These are phyloP conservation scores for Stictonetta naevosa DNA, from an alignment of 2,113 vertebrate species.

Conservation along the genomic window DNA sequence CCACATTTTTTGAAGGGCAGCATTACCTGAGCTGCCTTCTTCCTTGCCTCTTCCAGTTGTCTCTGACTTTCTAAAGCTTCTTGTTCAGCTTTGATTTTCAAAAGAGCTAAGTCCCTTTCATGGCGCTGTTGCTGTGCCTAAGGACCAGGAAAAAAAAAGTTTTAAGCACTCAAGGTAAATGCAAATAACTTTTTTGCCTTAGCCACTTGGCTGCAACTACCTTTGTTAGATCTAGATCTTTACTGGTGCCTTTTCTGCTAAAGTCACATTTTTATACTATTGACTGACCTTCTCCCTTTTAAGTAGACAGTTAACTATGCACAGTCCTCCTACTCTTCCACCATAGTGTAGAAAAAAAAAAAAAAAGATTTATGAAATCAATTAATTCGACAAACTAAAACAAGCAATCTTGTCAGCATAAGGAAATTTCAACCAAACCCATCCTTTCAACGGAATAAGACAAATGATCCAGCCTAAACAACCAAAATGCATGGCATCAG, in stretches of 20 bases:
- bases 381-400: neutral
- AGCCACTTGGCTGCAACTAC: neutral
- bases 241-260: neutral
- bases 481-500: neutral
- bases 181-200: neutral
- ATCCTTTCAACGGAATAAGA: neutral
- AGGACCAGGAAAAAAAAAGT: neutral
- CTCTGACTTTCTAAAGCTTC: slow-evolving; percentile 90
- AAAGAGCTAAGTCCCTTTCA: slow-evolving; percentile 87
- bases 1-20: slow-evolving; percentile 9
- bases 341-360: neutral
- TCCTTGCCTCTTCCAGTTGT: slow-evolving; percentile 88
- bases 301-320: neutral
- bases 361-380: neutral
- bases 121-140: slow-evolving; percentile 93
- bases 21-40: slow-evolving; percentile 89
- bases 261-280: neutral
- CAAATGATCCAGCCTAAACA: neutral
- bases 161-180: neutral
- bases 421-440: neutral
- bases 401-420: neutral
- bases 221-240: neutral
- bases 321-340: neutral
- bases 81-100: slow-evolving; percentile 91
- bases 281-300: neutral